phyloP scores from a whole-genome alignment of 2,797 vertebrate genomes.

The Balearica regulorum region DNA sequence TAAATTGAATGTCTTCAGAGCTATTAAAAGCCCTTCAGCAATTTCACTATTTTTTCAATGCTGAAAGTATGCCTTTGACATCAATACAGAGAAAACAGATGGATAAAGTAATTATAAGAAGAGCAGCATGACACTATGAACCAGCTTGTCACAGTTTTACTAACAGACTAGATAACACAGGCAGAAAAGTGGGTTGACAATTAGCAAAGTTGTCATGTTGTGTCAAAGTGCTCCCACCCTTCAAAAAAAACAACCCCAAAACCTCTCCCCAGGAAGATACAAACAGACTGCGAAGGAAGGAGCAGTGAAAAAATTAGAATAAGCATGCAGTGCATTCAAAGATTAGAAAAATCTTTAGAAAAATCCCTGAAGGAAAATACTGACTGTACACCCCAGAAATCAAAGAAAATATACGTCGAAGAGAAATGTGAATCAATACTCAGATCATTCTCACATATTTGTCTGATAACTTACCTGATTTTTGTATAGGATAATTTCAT shows the following conservation, averaged over 20 bases:
- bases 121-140: neutral
- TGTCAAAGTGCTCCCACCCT: neutral
- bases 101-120: conserved; percentile 7
- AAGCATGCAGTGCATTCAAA: neutral
- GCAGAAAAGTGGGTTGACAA: neutral
- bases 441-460: neutral
- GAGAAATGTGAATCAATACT: neutral
- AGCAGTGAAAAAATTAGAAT: neutral
- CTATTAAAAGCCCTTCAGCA: conserved; percentile 35
- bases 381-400: neutral
- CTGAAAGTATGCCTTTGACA: conserved; percentile 27
- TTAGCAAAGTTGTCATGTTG: neutral
- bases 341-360: neutral
- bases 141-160: neutral
- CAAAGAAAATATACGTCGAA: neutral
- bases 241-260: neutral
- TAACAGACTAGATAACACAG: neutral
- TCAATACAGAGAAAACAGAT: conserved; percentile 23
- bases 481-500: neutral
- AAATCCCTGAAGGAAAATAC: neutral
- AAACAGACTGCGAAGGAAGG: neutral
- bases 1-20: neutral
- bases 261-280: neutral
- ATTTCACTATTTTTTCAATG: neutral
- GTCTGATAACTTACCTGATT: neutral